phyloP scores from a whole-genome alignment of 2,888 invertebrate genomes.

The Poecilobothrus nobilitatus region DNA sequence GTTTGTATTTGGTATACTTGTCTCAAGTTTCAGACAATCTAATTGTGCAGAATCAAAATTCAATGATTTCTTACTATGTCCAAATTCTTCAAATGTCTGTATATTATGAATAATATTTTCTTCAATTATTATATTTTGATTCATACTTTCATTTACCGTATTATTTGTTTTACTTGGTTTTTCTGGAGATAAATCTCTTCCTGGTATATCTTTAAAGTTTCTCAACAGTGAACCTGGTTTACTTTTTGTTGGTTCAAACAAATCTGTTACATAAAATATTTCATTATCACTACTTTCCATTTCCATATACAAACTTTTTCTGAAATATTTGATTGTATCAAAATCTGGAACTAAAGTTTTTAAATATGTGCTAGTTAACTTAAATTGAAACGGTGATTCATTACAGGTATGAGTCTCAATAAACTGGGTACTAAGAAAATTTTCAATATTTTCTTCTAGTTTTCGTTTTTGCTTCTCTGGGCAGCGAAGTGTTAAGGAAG shows the following conservation, averaged over 20 bases:
- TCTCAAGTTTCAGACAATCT: too few relatives aligned
- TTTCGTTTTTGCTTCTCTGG: conserved; percentile 31
- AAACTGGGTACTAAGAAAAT: conserved; percentile 24
- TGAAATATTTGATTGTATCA: conserved; percentile 19
- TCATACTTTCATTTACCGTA: too few relatives aligned
- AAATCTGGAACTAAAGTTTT: conserved; percentile 15
- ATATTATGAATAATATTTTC: too few relatives aligned
- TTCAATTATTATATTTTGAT: too few relatives aligned
- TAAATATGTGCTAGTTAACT: conserved; percentile 26
- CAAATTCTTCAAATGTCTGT: too few relatives aligned
- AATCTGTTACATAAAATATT: conserved; percentile 45
- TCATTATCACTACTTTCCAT: conserved; percentile 22
- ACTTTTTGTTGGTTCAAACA: conserved; percentile 44
- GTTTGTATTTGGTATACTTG: too few relatives aligned
- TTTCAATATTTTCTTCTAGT: conserved; percentile 28
- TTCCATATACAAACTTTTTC: conserved; percentile 11
- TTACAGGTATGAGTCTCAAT: background rate
- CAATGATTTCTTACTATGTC: too few relatives aligned
- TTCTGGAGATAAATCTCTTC: conserved; percentile 52
- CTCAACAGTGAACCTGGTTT: conserved; percentile 49
- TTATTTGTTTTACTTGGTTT: background rate
- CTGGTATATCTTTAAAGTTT: conserved; percentile 55
- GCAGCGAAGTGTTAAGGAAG: conserved; percentile 36
- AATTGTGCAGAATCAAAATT: too few relatives aligned
- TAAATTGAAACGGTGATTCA: conserved; percentile 14